Base-by-base conservation (phyloP, 2,113 vertebrate genomes). In the Callospermophilus lateralis region DNA sequence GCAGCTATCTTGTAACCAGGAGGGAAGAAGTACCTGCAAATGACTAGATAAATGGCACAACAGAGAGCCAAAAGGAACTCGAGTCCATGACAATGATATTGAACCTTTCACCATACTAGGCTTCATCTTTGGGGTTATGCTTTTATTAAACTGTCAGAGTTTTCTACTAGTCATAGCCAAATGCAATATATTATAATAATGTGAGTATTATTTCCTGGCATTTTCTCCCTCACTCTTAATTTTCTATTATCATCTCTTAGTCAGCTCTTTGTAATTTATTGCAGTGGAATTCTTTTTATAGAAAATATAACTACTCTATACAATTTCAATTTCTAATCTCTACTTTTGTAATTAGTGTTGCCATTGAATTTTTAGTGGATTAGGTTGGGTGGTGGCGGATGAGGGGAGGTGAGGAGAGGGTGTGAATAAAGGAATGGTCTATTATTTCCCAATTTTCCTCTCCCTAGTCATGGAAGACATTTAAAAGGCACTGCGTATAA, bases 361-460 rank as follows among this genome's bases (percentile, higher is more conserved):
- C 84, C 81, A 84, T 85, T 73, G 87, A 96, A 94, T 90, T 55
- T 67, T 88, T 83, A 65, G 53, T 72, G 95, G 84, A 92, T 92
- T 84, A 87, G 39, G 2, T 63, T 92, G 78, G 84, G 67, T 72
- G 72, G 65, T 39, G 2, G n/a, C 6, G 0, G 84, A 58, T 22
- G 26, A 70, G 32, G 42, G 37, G 39, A 32, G 10, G 42, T 48
- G 74, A 73, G 15, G 6, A 61, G 26, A 63, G n/a, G 13, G 8
- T 87, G 5, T 73, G 48, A 95, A 74, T 92, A 96, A 94, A 95
- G 79, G 89, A 95, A 90, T 68, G 67, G 86, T 80, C 68, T 95
- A 95, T 96, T 95, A 92, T 96, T 97, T 90, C 72, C 73, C 94
- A 97, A 84, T 97, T 97, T 97, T 93, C 87, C 32, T 96, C 76